Conservation (phyloP, 1,140 invertebrate genomes). For the Trachelipus rathkii region DNA sequence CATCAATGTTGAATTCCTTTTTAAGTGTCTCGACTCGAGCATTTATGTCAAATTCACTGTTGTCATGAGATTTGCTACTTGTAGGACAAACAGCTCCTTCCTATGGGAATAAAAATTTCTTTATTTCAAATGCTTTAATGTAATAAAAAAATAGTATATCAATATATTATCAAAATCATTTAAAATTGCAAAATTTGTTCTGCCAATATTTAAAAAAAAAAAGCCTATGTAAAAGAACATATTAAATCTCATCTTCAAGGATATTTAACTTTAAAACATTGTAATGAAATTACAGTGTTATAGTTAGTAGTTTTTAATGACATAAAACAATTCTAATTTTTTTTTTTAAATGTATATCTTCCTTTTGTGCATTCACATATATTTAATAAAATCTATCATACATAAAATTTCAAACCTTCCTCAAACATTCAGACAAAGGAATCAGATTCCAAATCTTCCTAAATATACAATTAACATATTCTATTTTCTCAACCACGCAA, state of each 20-base stretch:
- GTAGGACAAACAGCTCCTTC: conserved; percentile 44
- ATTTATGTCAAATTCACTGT: conserved; percentile 40
- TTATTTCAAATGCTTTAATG: not conserved
- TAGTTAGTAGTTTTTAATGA: not conserved
- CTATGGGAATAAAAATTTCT: conserved; percentile 16
- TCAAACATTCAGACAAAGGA: no score
- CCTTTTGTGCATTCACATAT: no score
- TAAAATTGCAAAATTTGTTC: no score
- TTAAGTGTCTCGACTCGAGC: conserved; percentile 38
- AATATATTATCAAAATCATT: not conserved
- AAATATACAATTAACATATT: no score
- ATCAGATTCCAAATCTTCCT: no score
- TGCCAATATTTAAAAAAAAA: no score
- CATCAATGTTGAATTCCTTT: conserved; percentile 38
- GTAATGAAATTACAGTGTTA: not conserved
- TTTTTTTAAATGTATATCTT: no score
- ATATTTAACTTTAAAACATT: not conserved
- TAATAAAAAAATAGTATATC: not conserved
- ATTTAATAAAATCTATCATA: no score
- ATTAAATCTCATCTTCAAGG: not conserved
- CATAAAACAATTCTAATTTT: not conserved
- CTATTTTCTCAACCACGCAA: no score
- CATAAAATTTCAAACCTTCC: no score
- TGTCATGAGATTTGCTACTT: conserved; percentile 27
- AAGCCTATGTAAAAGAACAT: no score